phyloP scores from a whole-genome alignment of 2,888 invertebrate species.

The Nemapogon koenigi region DNA sequence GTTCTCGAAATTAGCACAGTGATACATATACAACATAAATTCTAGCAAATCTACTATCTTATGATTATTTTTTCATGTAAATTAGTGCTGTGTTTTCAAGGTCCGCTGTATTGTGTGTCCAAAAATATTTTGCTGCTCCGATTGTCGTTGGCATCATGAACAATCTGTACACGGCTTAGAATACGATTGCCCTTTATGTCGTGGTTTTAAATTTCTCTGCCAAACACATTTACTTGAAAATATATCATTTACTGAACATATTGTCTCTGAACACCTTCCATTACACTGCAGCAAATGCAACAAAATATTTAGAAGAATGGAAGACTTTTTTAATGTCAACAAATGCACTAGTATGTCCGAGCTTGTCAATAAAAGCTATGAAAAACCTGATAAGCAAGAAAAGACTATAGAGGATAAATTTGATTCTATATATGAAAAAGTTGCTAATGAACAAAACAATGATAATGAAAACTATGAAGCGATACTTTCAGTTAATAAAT shows the following conservation, averaged over 20 bases:
- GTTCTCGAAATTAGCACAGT: too few species aligned
- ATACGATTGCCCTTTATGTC: constrained; percentile 50
- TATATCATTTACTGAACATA: constrained; percentile 35
- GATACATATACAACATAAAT: too few species aligned
- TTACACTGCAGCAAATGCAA: constrained; percentile 46
- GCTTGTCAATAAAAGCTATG: constrained; percentile 24
- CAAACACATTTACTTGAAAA: constrained; percentile 29
- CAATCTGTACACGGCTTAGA: constrained; percentile 32
- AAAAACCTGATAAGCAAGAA: constrained; percentile 18
- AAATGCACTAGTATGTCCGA: constrained; percentile 48
- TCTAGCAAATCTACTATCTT: too few species aligned
- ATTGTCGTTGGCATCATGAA: constrained; percentile 52
- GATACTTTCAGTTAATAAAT: constrained; percentile 34
- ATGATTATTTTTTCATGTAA: too few species aligned
- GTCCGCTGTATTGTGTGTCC: constrained; percentile 48
- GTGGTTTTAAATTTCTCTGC: constrained; percentile 39
- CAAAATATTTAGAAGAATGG: constrained; percentile 39
- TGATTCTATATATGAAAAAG: constrained; percentile 32
- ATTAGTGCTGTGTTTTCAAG: constrained; percentile 37
- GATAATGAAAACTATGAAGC: constrained; percentile 35
- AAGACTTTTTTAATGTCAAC: constrained; percentile 37
- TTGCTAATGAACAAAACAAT: constrained; percentile 16
- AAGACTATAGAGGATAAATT: constrained; percentile 38
- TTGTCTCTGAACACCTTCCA: constrained; percentile 39
- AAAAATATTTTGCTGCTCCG: constrained; percentile 44